Evolutionary conservation across 2,888 invertebrate genomes (phyloP).

Genomic region (Eledona agricola): DNA sequence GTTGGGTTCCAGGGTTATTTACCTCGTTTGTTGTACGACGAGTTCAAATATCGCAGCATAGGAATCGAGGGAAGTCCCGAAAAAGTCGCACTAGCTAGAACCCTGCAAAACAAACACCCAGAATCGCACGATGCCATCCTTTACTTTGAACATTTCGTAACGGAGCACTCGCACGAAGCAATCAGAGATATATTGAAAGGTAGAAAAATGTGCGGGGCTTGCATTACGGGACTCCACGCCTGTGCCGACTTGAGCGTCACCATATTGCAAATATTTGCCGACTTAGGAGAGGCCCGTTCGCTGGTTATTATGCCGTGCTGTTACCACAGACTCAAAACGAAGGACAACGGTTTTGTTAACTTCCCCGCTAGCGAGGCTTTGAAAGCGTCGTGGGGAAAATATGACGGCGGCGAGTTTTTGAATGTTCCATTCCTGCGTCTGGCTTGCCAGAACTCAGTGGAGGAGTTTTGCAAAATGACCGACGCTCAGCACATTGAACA

Average conservation of each 20-base stretch:
- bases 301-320: slow-evolving; percentile 81
- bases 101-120: slow-evolving; percentile 67
- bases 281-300: slow-evolving; percentile 66
- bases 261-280: slow-evolving; percentile 72
- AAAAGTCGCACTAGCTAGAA: slow-evolving; percentile 68
- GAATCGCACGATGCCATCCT: slow-evolving; percentile 66
- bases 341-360: slow-evolving; percentile 65
- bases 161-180: slow-evolving; percentile 63
- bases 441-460: slow-evolving; percentile 74
- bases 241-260: slow-evolving; percentile 80
- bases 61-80: slow-evolving; percentile 72
- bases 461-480: slow-evolving; percentile 65
- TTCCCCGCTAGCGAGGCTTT: slow-evolving; percentile 73
- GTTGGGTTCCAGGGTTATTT: slow-evolving; percentile 71
- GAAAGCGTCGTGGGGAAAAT: slow-evolving; percentile 56
- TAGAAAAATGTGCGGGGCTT: slow-evolving; percentile 46
- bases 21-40: slow-evolving; percentile 70
- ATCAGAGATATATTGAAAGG: slow-evolving; percentile 47
- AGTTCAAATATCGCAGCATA: slow-evolving; percentile 69
- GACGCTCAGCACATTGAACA: slow-evolving; percentile 63
- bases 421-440: slow-evolving; percentile 74
- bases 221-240: slow-evolving; percentile 76
- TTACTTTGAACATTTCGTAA: slow-evolving; percentile 69
- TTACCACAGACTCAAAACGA: slow-evolving; percentile 69
- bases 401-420: slow-evolving; percentile 63